phyloP scores from a whole-genome alignment of 2,113 vertebrate genomes.

The Oreochromis aureus region DNA sequence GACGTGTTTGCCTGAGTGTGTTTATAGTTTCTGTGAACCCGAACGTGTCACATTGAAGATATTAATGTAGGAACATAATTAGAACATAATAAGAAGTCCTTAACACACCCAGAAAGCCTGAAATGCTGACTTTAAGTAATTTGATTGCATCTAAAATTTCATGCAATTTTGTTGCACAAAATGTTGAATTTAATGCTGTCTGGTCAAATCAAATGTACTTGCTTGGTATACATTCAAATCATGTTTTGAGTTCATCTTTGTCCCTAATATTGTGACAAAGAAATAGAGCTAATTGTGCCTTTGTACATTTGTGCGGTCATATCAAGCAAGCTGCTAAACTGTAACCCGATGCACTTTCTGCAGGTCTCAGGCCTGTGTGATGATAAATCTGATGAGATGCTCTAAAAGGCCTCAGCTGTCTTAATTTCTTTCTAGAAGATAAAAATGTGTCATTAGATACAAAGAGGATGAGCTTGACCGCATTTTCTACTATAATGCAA shows the following conservation, averaged over 20 bases:
- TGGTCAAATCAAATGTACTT: neutral
- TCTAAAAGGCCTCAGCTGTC: neutral
- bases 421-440: neutral
- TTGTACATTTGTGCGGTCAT: neutral
- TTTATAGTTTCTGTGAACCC: neutral
- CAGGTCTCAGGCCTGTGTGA: neutral
- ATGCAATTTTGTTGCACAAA: neutral
- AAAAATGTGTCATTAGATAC: neutral
- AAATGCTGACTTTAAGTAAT: neutral
- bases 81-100: neutral
- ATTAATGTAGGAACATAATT: neutral
- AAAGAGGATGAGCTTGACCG: neutral
- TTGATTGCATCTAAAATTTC: neutral
- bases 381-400: neutral
- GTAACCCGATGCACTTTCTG: neutral
- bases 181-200: neutral
- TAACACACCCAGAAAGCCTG: neutral
- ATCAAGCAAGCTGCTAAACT: neutral
- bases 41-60: neutral
- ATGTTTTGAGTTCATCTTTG: neutral
- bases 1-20: neutral
- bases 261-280: neutral
- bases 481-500: neutral
- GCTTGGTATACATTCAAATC: fast-evolving
- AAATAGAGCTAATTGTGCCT: neutral